These are phyloP conservation scores for Ladona fulva DNA, from an alignment of 1,140 invertebrate species.

Conservation along the genomic window DNA sequence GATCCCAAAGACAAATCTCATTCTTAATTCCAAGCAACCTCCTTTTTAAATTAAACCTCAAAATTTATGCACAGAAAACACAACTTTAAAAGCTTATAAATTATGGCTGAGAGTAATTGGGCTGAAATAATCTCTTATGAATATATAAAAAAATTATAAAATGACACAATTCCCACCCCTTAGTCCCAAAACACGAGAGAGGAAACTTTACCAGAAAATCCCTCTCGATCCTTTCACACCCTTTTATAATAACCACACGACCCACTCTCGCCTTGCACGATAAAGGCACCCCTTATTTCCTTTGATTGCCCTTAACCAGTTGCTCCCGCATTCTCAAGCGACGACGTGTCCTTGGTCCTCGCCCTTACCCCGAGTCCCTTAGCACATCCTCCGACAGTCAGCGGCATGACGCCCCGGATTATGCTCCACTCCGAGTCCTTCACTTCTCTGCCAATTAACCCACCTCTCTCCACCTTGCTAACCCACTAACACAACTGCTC, in stretches of 20 bases:
- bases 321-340: neutral
- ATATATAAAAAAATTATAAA: too few species aligned
- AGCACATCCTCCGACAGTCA: neutral
- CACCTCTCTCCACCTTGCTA: neutral
- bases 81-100: too few species aligned
- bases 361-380: neutral
- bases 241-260: neutral
- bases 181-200: too few species aligned
- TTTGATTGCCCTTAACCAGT: neutral
- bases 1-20: too few species aligned
- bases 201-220: neutral
- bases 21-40: too few species aligned
- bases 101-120: too few species aligned
- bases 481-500: neutral
- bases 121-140: too few species aligned
- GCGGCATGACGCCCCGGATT: neutral
- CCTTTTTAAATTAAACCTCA: too few species aligned
- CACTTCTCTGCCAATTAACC: neutral
- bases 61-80: too few species aligned
- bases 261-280: too few species aligned
- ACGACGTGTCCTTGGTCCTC: neutral
- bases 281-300: too few species aligned
- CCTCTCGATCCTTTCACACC: neutral
- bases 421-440: neutral
- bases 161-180: too few species aligned